Conservation (phyloP, 2,113 vertebrate species). For the Passer montanus region DNA sequence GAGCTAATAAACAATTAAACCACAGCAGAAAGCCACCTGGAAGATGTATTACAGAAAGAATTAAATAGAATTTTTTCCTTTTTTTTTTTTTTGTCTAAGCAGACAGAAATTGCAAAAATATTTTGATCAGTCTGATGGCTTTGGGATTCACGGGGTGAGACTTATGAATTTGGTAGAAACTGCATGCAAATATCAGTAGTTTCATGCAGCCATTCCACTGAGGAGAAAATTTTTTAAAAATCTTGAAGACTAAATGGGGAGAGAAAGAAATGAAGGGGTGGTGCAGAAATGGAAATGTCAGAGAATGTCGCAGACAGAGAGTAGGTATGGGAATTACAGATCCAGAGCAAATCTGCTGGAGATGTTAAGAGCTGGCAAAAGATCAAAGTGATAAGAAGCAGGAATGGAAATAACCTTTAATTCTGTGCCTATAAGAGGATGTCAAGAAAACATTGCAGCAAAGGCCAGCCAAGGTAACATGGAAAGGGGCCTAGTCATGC, state of each 20-base stretch:
- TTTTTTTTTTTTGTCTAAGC: background rate
- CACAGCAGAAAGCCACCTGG: constrained; percentile 17
- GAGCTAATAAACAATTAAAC: constrained; percentile 16
- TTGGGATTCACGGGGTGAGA: background rate
- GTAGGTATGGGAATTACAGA: constrained; percentile 57
- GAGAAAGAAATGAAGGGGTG: background rate
- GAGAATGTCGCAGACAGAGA: constrained; percentile 39
- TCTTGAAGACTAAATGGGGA: background rate
- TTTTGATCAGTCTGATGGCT: background rate
- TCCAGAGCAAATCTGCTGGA: constrained; percentile 63
- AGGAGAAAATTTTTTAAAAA: background rate
- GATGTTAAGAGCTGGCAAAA: constrained; percentile 57
- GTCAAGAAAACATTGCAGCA: constrained; percentile 34
- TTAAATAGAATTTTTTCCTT: background rate
- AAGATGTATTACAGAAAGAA: background rate
- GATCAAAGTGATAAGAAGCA: constrained; percentile 60
- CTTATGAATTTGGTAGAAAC: background rate
- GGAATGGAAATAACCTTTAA: constrained; percentile 66
- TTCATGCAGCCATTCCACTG: background rate
- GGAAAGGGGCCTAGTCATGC: constrained; percentile 42
- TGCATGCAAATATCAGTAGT: background rate
- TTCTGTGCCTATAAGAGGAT: constrained; percentile 46
- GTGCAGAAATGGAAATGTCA: constrained; percentile 44
- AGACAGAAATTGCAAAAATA: background rate
- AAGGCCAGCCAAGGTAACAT: constrained; percentile 69